Evolutionary conservation across 2,113 vertebrate species (phyloP), one percentile per base, ranked within the genome.

Genomic region (Tyto alba): DNA sequence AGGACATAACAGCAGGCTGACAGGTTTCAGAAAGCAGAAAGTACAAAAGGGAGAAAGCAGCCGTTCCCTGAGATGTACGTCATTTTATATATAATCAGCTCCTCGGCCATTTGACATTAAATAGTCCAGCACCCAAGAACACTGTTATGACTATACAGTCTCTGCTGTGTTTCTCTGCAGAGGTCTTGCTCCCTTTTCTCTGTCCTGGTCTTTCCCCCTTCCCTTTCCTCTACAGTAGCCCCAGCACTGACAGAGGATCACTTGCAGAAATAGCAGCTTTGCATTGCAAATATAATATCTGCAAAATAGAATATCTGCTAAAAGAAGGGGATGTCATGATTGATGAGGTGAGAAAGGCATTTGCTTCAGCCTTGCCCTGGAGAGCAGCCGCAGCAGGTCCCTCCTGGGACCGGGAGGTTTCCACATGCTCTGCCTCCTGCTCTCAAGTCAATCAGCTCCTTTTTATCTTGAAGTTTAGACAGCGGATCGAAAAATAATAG

Each of bases 341-440:
- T 53, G 88, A 86, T 73, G 79, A 48, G 52, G 59, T 83, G 77
- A 90, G 62, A 91, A 92, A 89, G 64, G 74, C 1, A 0, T 77
- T 83, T 60, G 55, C 69, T 63, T 72, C 68, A 80, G 59, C 69
- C 67, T 38, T 94, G 81, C 29, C 66, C 34, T 27, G 4, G 15
- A 64, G 59, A 90, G 80, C 80, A 92, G 85, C n/a, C 16, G 2
- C 59, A 90, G 78, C 88, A 90, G 68, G 38, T 78, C 47, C 66
- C 64, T 53, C 85, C 68, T 93, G 94, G 64, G 91, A 93, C 68
- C 72, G 79, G 43, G 19, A 94, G 78, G 81, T 85, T 81, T 96
- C 87, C 88, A 22, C 30, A 27, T 21, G 47, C 17, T 86, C 62
- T 62, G 78, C 32, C 73, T 93, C 76, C 47, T 30, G 53, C 85